phyloP scores from a whole-genome alignment of 1,140 invertebrate genomes.

The Thereuonema tuberculata region DNA sequence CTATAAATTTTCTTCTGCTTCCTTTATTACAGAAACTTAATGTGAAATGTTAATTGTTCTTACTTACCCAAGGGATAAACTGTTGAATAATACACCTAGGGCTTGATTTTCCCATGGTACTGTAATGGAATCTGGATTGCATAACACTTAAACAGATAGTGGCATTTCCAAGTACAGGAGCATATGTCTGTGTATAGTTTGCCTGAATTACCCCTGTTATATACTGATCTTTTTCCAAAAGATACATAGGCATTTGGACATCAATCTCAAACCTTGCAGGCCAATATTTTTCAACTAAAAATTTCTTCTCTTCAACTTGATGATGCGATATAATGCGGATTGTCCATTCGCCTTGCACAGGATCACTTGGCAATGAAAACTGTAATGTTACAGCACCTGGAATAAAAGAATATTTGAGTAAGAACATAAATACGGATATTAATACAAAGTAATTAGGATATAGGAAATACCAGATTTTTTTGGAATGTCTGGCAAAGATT shows the following conservation, averaged over 20 bases:
- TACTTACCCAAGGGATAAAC: constrained; percentile 8
- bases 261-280: constrained; percentile 1
- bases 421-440: no score
- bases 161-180: constrained; percentile 51
- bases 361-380: constrained; percentile 2
- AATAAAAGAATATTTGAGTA: no score
- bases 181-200: constrained; percentile 84
- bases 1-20: no score
- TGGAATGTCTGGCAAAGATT: no score
- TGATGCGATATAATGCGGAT: not conserved
- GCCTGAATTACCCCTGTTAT: constrained; percentile 74
- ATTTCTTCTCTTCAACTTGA: not conserved
- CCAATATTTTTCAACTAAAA: constrained; percentile 5
- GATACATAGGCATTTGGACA: constrained; percentile 24
- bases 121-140: constrained; percentile 59
- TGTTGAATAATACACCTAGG: constrained; percentile 6
- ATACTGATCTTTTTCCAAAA: constrained; percentile 70
- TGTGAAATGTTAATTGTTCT: no score
- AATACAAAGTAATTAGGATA: no score
- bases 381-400: constrained; percentile 10
- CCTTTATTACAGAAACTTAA: no score
- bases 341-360: not conserved
- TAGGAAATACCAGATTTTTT: no score
- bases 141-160: constrained; percentile 34
- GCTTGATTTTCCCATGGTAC: constrained; percentile 57